Evolutionary conservation across 2,113 vertebrate species (phyloP).

Genomic region (Sula dactylatra): DNA sequence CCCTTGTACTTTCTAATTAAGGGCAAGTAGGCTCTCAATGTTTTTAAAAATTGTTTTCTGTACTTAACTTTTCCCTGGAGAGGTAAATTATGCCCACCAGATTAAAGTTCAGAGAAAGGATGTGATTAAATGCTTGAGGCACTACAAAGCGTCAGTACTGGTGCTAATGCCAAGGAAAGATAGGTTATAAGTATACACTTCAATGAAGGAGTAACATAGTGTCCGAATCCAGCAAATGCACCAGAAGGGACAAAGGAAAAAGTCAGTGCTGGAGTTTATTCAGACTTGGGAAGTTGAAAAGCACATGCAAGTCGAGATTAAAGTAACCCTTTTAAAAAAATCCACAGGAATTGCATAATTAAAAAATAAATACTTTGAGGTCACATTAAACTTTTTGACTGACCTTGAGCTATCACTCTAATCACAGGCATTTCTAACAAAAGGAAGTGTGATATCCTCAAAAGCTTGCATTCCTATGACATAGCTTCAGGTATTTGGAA

Average conservation of each 20-base stretch:
- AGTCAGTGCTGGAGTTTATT: not conserved
- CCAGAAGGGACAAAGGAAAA: not conserved
- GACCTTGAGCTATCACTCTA: not conserved
- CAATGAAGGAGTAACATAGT: not conserved
- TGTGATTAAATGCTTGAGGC: conserved; percentile 26
- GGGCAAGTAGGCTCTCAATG: not conserved
- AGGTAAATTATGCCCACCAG: conserved; percentile 31
- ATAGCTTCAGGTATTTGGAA: not conserved
- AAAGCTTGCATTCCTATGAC: not conserved
- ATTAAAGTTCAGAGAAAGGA: conserved; percentile 48
- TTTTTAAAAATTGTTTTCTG: conserved; percentile 35
- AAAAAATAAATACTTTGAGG: not conserved
- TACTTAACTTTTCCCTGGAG: conserved; percentile 32
- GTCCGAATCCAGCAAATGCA: not conserved
- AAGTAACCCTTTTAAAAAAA: not conserved
- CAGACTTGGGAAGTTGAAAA: not conserved
- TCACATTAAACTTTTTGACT: not conserved
- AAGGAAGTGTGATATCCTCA: not conserved
- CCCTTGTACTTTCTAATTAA: conserved; percentile 33
- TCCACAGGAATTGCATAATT: not conserved
- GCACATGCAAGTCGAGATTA: not conserved
- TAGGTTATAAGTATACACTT: not conserved
- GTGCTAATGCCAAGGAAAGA: conserved; percentile 2
- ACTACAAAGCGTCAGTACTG: not conserved
- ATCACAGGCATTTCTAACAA: not conserved